Evolutionary conservation across 2,797 vertebrate species (phyloP), one percentile per base, ranked within the genome.

Genomic region (Sebastiscus tertius): DNA sequence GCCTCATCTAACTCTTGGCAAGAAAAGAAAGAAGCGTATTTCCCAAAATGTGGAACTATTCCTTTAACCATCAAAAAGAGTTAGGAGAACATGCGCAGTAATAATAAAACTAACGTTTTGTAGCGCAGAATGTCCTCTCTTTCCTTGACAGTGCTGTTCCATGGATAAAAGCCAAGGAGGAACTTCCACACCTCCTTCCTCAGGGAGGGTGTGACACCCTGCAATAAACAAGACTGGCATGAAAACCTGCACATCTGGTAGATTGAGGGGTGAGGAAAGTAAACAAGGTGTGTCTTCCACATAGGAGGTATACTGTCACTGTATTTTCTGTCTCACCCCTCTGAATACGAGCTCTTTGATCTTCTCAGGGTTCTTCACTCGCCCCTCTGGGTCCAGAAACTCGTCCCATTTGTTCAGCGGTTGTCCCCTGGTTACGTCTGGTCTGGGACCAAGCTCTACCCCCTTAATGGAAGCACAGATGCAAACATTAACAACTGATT

Each of bases 151-250:
- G 96, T 97, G 86, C 96, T 97, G 81, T 92, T 95, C 97, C 97
- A 98, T 0, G 96, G 96, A 62, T 97, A 97, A 84, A 98, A 98
- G 1, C 97, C 96, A 60, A 98, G 88, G 8, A 98, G 94, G 74
- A 97, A 98, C 92, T 98, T 98, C 97, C 97, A 98, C 0, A 95
- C 94, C 46, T 98, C 97, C 1, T 96, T 97, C 77, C 97, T 93
- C 33, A 97, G 89, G 18, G 92, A 24, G 1, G 96, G 95, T 33
- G 75, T 81, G 87, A 98, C 90, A 3, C 97, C 97, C 97, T 98
- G 87, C 4, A 60, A 77, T 8, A 49, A 8, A 22, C 34, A 55
- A 22, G 8, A 76, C 33, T 3, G 18, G 3, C 14, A 55, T 55
- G 0, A 79, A 62, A 46, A 72, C 58, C 56, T 4, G 7, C 9